Conservation (phyloP, 2,888 invertebrate species). For the Habrosyne pyritoides region DNA sequence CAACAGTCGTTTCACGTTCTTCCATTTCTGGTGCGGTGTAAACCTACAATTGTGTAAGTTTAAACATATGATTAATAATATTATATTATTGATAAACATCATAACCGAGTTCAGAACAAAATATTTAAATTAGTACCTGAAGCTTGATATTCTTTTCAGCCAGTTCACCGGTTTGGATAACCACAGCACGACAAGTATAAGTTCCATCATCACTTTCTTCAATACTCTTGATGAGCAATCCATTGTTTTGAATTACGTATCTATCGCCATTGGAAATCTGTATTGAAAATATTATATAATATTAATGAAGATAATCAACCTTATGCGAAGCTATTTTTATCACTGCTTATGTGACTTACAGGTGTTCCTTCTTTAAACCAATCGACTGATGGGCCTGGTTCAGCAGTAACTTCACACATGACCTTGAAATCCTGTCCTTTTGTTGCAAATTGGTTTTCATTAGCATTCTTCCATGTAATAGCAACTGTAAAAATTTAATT, state of each 20-base stretch:
- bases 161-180: constrained; percentile 91
- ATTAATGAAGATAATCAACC: background rate
- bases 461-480: constrained; percentile 94
- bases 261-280: constrained; percentile 87
- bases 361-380: constrained; percentile 92
- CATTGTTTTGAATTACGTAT: constrained; percentile 89
- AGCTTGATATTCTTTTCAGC: constrained; percentile 90
- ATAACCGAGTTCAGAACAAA: too few species aligned
- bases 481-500: constrained; percentile 84
- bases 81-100: too few species aligned
- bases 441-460: constrained; percentile 91
- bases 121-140: constrained; percentile 81
- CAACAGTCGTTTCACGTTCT: constrained; percentile 82
- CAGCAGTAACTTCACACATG: constrained; percentile 92
- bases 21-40: constrained; percentile 90
- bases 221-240: constrained; percentile 90
- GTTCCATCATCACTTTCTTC: constrained; percentile 92
- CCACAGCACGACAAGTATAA: constrained; percentile 94
- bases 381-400: constrained; percentile 92
- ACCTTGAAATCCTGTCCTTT: constrained; percentile 90
- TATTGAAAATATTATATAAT: constrained; percentile 18
- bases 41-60: constrained; percentile 72
- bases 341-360: too few species aligned
- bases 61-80: too few species aligned
- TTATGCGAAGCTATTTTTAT: constrained; percentile 2